These are phyloP conservation scores for Aromia moschata DNA, from an alignment of 2,888 invertebrate genomes.

Conservation along the genomic window DNA sequence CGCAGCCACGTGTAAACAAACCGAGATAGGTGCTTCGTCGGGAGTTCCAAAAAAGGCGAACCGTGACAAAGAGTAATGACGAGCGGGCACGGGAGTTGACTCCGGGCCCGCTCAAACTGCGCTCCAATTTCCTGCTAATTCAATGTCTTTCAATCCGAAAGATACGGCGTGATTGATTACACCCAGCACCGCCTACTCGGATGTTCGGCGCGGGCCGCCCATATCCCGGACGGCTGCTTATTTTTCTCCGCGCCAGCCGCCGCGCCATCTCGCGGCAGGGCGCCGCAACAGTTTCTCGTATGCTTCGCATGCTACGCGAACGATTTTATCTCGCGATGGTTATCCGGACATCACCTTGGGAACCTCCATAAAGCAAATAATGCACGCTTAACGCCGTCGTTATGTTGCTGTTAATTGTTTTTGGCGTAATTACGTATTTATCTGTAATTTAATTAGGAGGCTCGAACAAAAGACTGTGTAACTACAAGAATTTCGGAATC, in stretches of 20 bases:
- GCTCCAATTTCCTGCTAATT: conserved; percentile 65
- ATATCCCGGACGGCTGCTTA: conserved; percentile 14
- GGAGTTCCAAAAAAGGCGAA: conserved; percentile 29
- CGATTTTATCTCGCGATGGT: not conserved
- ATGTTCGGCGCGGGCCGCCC: conserved; percentile 41
- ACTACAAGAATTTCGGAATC: no score
- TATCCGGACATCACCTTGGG: no score
- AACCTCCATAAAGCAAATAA: no score
- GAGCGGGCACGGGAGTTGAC: conserved; percentile 46
- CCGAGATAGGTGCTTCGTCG: not conserved
- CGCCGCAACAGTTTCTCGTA: conserved; percentile 15
- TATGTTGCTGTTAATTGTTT: no score
- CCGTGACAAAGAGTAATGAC: conserved; percentile 61
- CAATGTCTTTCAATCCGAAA: conserved; percentile 65
- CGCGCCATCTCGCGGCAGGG: not conserved
- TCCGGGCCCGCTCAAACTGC: conserved; percentile 52
- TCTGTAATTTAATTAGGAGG: no score
- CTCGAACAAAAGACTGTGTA: no score
- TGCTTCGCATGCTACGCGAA: no score
- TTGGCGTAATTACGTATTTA: no score
- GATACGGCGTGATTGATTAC: conserved; percentile 63
- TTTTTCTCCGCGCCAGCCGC: conserved; percentile 5
- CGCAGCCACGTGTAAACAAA: conserved; percentile 7
- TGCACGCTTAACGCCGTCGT: no score
- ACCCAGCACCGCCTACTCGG: conserved; percentile 50